Evolutionary conservation across 2,797 vertebrate species (phyloP), one percentile per base, ranked within the genome.

Genomic region (Fratercula arctica): DNA sequence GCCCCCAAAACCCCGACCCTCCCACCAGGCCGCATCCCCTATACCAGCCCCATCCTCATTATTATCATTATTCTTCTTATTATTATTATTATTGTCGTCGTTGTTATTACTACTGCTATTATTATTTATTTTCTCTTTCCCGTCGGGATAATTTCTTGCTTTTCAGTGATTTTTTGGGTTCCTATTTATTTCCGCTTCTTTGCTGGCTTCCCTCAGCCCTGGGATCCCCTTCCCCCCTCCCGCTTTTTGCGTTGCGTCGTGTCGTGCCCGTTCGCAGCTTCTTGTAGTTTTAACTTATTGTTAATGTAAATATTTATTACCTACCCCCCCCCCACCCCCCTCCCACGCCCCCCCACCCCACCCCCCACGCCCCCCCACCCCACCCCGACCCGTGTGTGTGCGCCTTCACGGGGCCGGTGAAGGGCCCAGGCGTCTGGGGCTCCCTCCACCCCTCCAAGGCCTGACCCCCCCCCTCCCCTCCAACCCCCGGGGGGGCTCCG

Each of bases 241-340:
- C 0, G 13, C 51, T 28, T 69, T 69, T 60, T 68, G 66, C 28
- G 33, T 68, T 67, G 63, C n/a, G 8, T 66, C 9, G 79, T 82
- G 66, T 70, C 0, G 77, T 80, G 63, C 98, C 98, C 97, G 87
- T 96, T 99, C 98, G 99, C 99, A 99, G 99, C 99, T 99, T 97
- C 97, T 94, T 98, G 99, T 99, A 99, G 98, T 99, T 99, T 99
- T 99, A 99, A 99, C 99, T 99, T 99, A 99, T 97, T 99, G 99
- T 99, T 99, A 98, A 99, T 98, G 99, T 99, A 99, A 99, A 98
- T 99, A 99, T 99, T 98, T 98, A 98, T 98, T 98, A 98, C 98
- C 43, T 45, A 43, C 43, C 98, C 98, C 98, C 7, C 26, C 39
- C 3, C 4, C 33, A 39, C 16, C 33, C n/a, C n/a, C n/a, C n/a